These are phyloP conservation scores for Oostethus manadensis DNA, from an alignment of 2,113 vertebrate species.

Conservation along the genomic window DNA sequence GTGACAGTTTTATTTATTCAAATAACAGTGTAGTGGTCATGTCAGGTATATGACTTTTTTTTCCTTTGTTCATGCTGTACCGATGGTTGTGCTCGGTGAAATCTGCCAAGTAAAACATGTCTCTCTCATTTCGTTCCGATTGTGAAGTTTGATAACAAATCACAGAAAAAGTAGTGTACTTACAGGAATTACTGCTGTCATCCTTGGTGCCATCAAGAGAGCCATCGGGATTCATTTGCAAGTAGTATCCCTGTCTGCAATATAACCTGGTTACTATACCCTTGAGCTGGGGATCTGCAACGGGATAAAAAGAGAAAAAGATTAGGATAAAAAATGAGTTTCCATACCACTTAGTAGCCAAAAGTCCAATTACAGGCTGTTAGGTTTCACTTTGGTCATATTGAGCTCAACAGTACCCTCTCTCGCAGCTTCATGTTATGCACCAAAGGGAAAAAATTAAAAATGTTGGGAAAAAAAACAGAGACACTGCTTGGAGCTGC, in stretches of 20 bases:
- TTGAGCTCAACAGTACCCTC: conserved; percentile 66
- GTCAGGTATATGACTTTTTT: not conserved
- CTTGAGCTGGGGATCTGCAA: conserved; percentile 99
- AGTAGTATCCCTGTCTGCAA: conserved; percentile 99
- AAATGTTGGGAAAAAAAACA: too few species aligned
- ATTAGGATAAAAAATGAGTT: not conserved
- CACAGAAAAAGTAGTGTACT: conserved; percentile 44
- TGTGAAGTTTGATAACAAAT: too few species aligned
- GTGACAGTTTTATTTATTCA: too few species aligned
- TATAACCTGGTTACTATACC: conserved; percentile 99
- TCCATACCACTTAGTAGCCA: conserved; percentile 20
- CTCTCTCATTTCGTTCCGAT: too few species aligned
- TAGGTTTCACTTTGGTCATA: conserved; percentile 51
- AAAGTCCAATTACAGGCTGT: conserved; percentile 54
- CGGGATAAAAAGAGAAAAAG: conserved; percentile 43
- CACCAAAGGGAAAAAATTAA: conserved; percentile 27
- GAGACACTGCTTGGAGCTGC: too few species aligned
- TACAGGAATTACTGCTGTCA: conserved; percentile 99
- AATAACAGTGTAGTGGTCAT: not conserved
- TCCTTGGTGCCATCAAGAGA: conserved; percentile 99
- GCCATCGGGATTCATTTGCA: conserved; percentile 99
- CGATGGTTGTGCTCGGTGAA: too few species aligned
- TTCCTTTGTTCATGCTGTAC: not conserved
- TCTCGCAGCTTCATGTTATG: conserved; percentile 37
- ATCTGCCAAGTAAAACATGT: too few species aligned